Percentiles rank a stretch among this genome's conserved stretches.
These are phyloP conservation scores for Meloe dianella DNA, from an alignment of 2,888 invertebrate genomes.

Conservation along the genomic window DNA sequence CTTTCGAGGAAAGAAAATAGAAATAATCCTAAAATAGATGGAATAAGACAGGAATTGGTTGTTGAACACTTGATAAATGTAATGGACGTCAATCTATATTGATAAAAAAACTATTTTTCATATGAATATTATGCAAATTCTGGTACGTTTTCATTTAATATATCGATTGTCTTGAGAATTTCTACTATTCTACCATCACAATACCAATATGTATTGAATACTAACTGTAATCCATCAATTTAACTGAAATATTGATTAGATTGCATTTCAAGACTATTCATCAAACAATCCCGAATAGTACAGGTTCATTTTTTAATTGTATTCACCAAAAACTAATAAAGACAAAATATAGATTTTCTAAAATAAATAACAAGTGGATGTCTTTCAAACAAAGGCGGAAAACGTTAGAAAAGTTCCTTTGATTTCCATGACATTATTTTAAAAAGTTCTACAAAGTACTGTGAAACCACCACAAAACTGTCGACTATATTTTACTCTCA, in stretches of 20 bases:
- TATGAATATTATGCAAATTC: no score
- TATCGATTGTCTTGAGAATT: not conserved
- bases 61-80: no score
- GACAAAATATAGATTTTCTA: not conserved
- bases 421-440: not conserved
- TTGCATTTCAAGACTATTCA: not conserved
- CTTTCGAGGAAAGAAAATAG: no score
- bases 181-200: not conserved
- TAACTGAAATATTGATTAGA: not conserved
- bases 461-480: not conserved
- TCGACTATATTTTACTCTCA: not conserved
- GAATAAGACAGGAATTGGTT: no score
- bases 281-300: not conserved
- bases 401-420: not conserved
- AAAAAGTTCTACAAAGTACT: not conserved
- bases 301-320: no score
- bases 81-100: no score
- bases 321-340: no score
- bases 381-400: not conserved
- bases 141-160: not conserved
- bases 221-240: not conserved
- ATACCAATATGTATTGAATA: not conserved
- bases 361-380: not conserved
- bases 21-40: no score
- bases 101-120: no score